Conservation (phyloP, 2,888 invertebrate species). For the Acanthosepion lycidas region DNA sequence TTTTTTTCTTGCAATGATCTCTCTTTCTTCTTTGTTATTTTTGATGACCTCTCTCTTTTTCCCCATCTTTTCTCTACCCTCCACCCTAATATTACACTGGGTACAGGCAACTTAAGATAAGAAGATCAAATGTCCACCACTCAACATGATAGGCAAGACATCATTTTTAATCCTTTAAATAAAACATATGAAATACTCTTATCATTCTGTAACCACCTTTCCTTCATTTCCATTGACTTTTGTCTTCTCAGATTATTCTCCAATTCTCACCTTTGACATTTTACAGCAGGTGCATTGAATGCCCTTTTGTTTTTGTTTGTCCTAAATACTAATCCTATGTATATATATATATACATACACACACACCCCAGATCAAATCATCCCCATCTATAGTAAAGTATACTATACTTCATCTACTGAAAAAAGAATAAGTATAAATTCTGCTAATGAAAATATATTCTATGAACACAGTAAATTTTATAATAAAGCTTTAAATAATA, state of each 20-base stretch:
- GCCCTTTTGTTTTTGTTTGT: background rate
- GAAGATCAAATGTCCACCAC: background rate
- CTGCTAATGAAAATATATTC: no score
- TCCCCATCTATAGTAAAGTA: no score
- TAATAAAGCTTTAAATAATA: no score
- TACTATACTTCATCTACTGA: no score
- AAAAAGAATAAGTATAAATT: no score
- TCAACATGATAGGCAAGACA: background rate
- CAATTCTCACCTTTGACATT: background rate
- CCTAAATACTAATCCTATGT: background rate
- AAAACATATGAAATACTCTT: background rate
- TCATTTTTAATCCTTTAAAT: background rate
- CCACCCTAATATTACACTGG: background rate
- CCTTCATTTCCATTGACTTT: background rate
- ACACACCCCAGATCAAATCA: no score
- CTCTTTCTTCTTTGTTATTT: background rate
- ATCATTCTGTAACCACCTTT: background rate
- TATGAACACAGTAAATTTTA: no score
- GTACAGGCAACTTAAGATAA: background rate
- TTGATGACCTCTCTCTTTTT: background rate
- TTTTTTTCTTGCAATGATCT: no score
- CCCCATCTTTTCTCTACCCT: background rate
- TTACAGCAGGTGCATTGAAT: background rate
- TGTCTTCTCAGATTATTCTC: background rate
- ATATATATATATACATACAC: no score